These are phyloP conservation scores for Drosophila melanica DNA, from an alignment of 1,140 invertebrate species.

Conservation along the genomic window DNA sequence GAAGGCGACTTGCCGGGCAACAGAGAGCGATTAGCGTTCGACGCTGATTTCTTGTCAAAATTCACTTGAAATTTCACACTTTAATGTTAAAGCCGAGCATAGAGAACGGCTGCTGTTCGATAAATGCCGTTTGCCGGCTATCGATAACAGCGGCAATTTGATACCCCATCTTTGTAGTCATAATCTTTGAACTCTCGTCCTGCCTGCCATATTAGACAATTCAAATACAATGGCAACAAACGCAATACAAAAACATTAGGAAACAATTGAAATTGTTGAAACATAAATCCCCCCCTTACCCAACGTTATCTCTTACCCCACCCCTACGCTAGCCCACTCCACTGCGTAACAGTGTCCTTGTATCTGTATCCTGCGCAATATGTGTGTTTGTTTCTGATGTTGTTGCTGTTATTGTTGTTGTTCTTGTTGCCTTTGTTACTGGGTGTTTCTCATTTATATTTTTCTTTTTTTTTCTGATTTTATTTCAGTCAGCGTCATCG, in stretches of 20 bases:
- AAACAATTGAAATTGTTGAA: constrained; percentile 81
- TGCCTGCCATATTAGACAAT: constrained; percentile 67
- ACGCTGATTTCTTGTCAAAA: constrained; percentile 65
- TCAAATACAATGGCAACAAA: constrained; percentile 68
- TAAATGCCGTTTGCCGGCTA: constrained; percentile 24
- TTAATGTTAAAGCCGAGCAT: constrained; percentile 52
- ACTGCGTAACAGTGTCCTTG: constrained; percentile 34
- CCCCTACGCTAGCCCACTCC: constrained; percentile 31
- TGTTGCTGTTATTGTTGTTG: constrained; percentile 37
- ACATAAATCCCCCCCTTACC: constrained; percentile 61
- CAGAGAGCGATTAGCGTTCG: constrained; percentile 59
- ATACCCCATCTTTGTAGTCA: constrained; percentile 41
- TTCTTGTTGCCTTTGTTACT: constrained; percentile 61
- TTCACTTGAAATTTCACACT: constrained; percentile 76
- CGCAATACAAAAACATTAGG: constrained; percentile 77
- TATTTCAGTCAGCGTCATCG: constrained; percentile 48
- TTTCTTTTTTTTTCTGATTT: constrained; percentile 28
- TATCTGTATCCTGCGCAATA: constrained; percentile 74
- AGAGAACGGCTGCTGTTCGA: constrained; percentile 11
- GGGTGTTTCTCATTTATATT: constrained; percentile 33
- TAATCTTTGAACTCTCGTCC: constrained; percentile 71
- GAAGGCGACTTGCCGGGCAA: constrained; percentile 33
- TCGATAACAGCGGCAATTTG: constrained; percentile 60
- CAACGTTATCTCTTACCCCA: constrained; percentile 30
- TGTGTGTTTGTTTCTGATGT: constrained; percentile 57